phyloP scores from a whole-genome alignment of 2,113 vertebrate genomes.

The Pitta sordida region DNA sequence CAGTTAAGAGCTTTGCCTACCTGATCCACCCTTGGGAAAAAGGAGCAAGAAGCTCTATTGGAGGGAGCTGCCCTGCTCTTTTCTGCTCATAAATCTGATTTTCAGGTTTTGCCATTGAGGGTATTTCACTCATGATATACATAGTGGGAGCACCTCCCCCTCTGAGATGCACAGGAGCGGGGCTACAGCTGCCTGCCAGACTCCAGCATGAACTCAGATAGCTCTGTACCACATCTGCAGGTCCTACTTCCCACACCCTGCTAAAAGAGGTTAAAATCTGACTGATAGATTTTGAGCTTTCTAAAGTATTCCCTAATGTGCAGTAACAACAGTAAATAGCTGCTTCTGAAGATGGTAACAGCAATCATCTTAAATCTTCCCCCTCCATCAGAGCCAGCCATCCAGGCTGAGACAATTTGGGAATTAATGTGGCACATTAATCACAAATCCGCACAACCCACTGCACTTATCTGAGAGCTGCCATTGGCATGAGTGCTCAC shows the following conservation, averaged over 20 bases:
- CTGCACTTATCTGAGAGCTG: neutral
- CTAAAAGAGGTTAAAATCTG: neutral
- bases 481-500: fast-evolving
- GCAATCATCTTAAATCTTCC: neutral
- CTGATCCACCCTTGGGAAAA: neutral
- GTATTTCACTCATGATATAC: neutral
- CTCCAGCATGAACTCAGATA: neutral
- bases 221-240: neutral
- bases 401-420: neutral
- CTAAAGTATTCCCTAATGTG: neutral
- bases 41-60: neutral
- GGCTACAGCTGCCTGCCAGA: neutral
- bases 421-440: neutral
- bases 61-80: neutral
- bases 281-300: neutral
- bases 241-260: neutral
- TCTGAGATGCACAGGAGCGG: fast-evolving
- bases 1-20: neutral
- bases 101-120: neutral
- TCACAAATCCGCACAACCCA: neutral
- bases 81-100: neutral
- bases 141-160: fast-evolving
- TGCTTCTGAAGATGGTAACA: neutral
- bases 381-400: neutral
- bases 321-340: neutral